Percentiles rank a stretch among this genome's conserved stretches.
These are phyloP conservation scores for Andrena fulva DNA, from an alignment of 2,888 invertebrate species.

Conservation along the genomic window DNA sequence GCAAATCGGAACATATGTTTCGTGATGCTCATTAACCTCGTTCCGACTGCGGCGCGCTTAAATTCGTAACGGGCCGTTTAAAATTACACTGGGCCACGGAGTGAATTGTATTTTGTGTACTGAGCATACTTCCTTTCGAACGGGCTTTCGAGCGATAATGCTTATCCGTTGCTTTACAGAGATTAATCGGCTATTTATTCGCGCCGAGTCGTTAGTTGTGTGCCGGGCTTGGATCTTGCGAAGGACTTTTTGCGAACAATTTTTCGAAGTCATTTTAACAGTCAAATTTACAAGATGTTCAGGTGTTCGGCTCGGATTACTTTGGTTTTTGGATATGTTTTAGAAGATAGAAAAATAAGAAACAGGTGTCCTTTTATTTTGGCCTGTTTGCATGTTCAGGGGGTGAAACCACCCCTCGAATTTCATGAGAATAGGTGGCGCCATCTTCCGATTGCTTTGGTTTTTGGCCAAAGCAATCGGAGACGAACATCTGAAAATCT, in stretches of 20 bases:
- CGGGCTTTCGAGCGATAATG: conserved; percentile 21
- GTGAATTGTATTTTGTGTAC: conserved; percentile 40
- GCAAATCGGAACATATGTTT: conserved; percentile 60
- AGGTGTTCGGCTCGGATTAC: too few relatives aligned
- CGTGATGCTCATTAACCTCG: conserved; percentile 61
- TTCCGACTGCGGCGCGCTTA: conserved; percentile 47
- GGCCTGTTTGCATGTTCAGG: too few relatives aligned
- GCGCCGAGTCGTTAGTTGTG: conserved; percentile 10
- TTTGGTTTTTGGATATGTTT: too few relatives aligned
- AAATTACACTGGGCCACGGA: conserved; percentile 19
- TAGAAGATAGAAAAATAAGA: too few relatives aligned
- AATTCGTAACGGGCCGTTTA: conserved; percentile 36
- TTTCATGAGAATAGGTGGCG: too few relatives aligned
- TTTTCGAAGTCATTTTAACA: neutral
- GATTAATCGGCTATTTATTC: neutral
- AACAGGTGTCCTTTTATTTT: too few relatives aligned
- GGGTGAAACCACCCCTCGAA: too few relatives aligned
- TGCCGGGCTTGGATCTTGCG: neutral
- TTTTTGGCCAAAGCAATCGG: too few relatives aligned
- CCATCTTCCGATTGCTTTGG: too few relatives aligned
- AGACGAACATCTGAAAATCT: too few relatives aligned
- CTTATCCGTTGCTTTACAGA: conserved; percentile 31
- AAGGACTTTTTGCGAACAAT: neutral
- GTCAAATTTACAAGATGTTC: too few relatives aligned
- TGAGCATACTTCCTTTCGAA: conserved; percentile 29